phyloP scores from a whole-genome alignment of 2,888 invertebrate genomes.

The Rhopalosiphum nymphaeae region DNA sequence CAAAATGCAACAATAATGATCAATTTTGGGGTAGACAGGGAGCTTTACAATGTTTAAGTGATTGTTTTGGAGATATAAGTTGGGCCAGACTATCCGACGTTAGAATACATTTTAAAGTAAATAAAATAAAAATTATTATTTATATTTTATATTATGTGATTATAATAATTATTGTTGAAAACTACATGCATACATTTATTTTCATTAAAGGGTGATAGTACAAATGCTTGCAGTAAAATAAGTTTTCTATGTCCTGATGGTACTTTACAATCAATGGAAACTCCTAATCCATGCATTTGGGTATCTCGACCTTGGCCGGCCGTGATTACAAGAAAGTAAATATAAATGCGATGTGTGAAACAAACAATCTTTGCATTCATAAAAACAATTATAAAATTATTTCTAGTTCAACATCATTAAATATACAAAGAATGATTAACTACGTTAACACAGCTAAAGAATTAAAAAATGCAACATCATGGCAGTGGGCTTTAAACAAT shows the following conservation, averaged over 20 bases:
- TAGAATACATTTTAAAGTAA: slow-evolving; percentile 77
- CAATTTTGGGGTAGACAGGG: slow-evolving; percentile 88
- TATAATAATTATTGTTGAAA: slow-evolving; percentile 47
- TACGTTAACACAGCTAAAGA: slow-evolving; percentile 70
- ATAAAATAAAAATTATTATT: slow-evolving; percentile 65
- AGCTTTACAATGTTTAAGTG: slow-evolving; percentile 83
- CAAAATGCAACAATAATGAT: slow-evolving; percentile 77
- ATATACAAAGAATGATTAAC: slow-evolving; percentile 73
- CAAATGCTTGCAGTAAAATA: slow-evolving; percentile 72
- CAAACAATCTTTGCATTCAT: background rate
- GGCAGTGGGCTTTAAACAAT: slow-evolving; percentile 62
- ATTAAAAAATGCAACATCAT: slow-evolving; percentile 29
- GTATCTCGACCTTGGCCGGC: slow-evolving; percentile 84
- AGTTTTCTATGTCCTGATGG: slow-evolving; percentile 85
- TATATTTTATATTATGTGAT: background rate
- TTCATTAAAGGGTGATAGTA: slow-evolving; percentile 47
- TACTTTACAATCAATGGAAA: slow-evolving; percentile 75
- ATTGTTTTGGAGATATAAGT: slow-evolving; percentile 84
- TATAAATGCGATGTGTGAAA: background rate
- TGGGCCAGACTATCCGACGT: slow-evolving; percentile 84
- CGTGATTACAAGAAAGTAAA: slow-evolving; percentile 74
- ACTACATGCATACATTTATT: slow-evolving; percentile 52
- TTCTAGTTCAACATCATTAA: slow-evolving; percentile 72
- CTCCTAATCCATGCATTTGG: slow-evolving; percentile 81
- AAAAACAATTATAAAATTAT: slow-evolving; percentile 15